Evolutionary conservation across 2,113 vertebrate species (phyloP).

Genomic region (Nothobranchius kuhntae): DNA sequence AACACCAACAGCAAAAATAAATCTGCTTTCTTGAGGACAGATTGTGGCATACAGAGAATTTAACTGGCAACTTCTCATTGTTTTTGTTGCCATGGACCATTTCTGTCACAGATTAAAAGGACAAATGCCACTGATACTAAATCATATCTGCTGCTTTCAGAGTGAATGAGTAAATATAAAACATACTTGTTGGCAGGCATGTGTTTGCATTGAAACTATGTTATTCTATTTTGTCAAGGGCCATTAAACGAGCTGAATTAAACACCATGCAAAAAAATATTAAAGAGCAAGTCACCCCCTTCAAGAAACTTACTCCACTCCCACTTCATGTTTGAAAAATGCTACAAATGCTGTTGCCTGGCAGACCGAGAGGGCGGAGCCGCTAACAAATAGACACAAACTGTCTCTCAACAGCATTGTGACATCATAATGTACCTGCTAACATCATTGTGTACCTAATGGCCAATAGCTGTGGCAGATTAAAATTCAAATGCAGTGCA

Average conservation of each 20-base stretch:
- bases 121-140: neutral
- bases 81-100: neutral
- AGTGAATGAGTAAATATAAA: neutral
- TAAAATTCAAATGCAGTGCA: too few species aligned
- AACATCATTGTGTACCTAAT: too few species aligned
- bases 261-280: neutral
- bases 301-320: too few species aligned
- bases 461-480: too few species aligned
- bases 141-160: slow-evolving; percentile 1
- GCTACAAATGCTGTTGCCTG: too few species aligned
- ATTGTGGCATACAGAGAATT: neutral
- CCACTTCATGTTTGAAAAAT: too few species aligned
- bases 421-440: too few species aligned
- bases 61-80: neutral
- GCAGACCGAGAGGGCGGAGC: too few species aligned
- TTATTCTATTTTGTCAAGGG: neutral
- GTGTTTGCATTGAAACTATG: neutral
- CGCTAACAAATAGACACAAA: too few species aligned
- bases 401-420: too few species aligned
- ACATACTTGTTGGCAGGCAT: neutral
- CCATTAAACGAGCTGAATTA: neutral
- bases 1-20: slow-evolving; percentile 6
- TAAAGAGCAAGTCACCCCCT: neutral
- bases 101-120: slow-evolving; percentile 5
- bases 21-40: slow-evolving; percentile 1